Percentiles rank a stretch among this genome's conserved stretches.
phyloP scores from a whole-genome alignment of 2,888 invertebrate species.

The Blastobasis adustella region DNA sequence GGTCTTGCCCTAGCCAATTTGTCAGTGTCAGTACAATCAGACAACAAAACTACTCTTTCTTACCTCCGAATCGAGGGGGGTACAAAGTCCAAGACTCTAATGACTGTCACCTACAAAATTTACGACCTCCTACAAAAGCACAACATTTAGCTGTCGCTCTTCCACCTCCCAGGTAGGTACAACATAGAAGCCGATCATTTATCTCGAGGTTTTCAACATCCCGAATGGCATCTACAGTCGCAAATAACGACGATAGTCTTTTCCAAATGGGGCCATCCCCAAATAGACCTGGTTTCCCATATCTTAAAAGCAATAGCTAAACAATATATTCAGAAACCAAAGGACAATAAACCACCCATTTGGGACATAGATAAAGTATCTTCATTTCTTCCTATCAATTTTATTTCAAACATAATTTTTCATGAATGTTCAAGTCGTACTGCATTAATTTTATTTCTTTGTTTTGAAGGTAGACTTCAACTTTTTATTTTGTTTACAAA shows the following conservation, averaged over 20 bases:
- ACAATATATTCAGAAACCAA: constrained; percentile 1
- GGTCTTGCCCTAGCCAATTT: not conserved
- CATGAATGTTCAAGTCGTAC: not conserved
- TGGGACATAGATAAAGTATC: constrained; percentile 15
- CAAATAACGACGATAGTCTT: not conserved
- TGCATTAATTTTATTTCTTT: not conserved
- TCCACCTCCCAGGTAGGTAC: not conserved
- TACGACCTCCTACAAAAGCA: too few relatives aligned
- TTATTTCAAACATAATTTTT: not conserved
- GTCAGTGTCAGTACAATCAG: not conserved
- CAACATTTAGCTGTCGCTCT: not conserved
- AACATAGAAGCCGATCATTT: not conserved
- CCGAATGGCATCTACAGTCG: not conserved
- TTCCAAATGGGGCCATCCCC: not conserved
- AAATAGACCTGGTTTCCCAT: constrained; percentile 10
- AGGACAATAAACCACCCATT: constrained; percentile 6
- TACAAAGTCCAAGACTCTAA: not conserved
- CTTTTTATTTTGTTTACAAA: too few relatives aligned
- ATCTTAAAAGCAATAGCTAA: constrained; percentile 14
- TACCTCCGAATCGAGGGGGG: not conserved
- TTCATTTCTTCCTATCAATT: not conserved
- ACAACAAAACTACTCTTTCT: not conserved
- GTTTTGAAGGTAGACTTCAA: too few relatives aligned
- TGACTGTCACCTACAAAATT: not conserved
- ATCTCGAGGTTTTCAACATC: not conserved